These are phyloP conservation scores for Gymnothorax javanicus DNA, from an alignment of 2,797 vertebrate species.

Conservation along the genomic window DNA sequence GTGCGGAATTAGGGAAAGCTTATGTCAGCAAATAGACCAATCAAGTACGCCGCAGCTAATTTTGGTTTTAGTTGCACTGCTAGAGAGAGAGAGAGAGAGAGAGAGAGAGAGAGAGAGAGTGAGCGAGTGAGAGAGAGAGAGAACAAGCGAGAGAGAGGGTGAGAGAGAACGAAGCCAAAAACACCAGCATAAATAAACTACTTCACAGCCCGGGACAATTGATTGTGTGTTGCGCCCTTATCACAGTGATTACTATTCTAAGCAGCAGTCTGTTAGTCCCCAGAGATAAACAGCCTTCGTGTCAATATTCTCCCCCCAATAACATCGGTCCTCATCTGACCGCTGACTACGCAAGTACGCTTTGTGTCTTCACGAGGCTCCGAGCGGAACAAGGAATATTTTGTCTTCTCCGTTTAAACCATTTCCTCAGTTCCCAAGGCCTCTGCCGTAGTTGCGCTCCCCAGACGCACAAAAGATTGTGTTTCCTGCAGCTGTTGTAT, in stretches of 20 bases:
- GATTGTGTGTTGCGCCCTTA: not conserved
- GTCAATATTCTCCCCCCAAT: too few relatives aligned
- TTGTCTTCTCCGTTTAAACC: constrained; percentile 38
- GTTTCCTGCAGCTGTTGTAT: constrained; percentile 71
- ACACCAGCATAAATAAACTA: not conserved
- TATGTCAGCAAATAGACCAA: not conserved
- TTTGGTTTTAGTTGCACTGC: not conserved
- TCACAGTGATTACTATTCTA: not conserved
- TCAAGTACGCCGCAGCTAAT: not conserved
- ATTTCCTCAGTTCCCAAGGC: constrained; percentile 44
- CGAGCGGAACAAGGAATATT: constrained; percentile 13
- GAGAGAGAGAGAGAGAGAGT: too few relatives aligned
- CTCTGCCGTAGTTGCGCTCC: constrained; percentile 44
- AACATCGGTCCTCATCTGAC: not conserved
- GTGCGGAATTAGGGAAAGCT: not conserved
- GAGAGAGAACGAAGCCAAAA: not conserved
- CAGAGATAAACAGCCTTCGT: not conserved
- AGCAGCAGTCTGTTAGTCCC: not conserved
- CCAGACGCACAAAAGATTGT: constrained; percentile 52
- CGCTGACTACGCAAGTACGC: not conserved
- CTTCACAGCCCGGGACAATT: not conserved
- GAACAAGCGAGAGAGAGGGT: too few relatives aligned
- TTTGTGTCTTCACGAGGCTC: not conserved
- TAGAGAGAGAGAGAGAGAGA: not conserved
- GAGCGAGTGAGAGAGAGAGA: too few relatives aligned